Evolutionary conservation across 2,888 invertebrate genomes (phyloP), one percentile per base, ranked within the genome.

Genomic region (Nemotelus nigrinus): DNA sequence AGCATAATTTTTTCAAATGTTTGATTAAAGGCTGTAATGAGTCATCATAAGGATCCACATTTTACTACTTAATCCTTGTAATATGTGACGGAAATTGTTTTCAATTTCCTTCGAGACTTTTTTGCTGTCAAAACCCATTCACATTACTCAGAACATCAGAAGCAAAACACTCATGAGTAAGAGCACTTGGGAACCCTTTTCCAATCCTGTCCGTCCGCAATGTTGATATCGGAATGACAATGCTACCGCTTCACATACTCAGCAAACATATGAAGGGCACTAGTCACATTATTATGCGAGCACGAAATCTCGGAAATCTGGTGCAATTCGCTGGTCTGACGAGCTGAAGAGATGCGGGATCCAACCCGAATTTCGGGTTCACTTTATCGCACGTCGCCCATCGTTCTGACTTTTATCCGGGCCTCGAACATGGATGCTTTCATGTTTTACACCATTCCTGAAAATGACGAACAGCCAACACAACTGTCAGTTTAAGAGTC

Each of bases 371-470:
- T n/a, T 65, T 43, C 71, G 57, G 25, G 55, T 7, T 7, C 43
- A 25, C 55, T 53, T 57, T 71, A 71, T 71, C 71, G 53, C 57
- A 25, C 25, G 25, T 44, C 55, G 53, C 43, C 65, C 47, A 71
- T 57, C 53, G 55, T 44, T 8, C 53, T 44, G 71, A n/a, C 71
- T 71, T 71, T 55, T 44, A 71, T 71, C 71, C 53, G 55, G 71
- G 71, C 65, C 41, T 7, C 8, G 53, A 50, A 68, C 68, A 53
- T 53, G 71, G 57, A 55, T 71, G 71, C 71, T 55, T 71, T 71
- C 71, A 71, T 71, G 71, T 71, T 71, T n/a, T 41, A 44, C 55
- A n/a, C 55, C 43, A 55, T 41, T 44, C 53, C 44, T 10, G 43
- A 41, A 68, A 53, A 50, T 53, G 41, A 68, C 50, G n/a, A 68